Evolutionary conservation across 2,797 vertebrate genomes (phyloP), one percentile per base, ranked within the genome.

Genomic region (Enteromius treurensis): DNA sequence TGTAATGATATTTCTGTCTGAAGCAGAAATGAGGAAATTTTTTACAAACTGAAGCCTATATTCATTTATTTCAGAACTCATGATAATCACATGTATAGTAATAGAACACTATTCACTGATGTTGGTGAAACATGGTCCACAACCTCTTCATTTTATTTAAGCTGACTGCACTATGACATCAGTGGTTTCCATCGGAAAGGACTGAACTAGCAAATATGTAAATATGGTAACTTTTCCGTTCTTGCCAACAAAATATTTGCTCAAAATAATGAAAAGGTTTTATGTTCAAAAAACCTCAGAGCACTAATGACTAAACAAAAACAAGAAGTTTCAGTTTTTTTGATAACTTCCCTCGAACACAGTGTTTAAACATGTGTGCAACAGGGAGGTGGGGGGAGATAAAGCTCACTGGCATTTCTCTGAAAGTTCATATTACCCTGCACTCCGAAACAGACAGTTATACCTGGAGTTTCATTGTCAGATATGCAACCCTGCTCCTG

Each of bases 401-500:
- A 94, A 94, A 93, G 86, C 79, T 84, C 88, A 76, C 81, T 84
- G 87, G 58, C 2, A 73, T 83, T 85, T 83, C 84, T 70, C 83
- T 65, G 79, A 84, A 86, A 89, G 87, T 87, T 88, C 87, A 88
- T 85, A 86, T 74, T 73, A 81, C 84, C 69, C 85, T 89, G 53
- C 64, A 86, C 87, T 81, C 9, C 55, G 71, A 82, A 87, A 84
- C 78, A 85, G 77, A 89, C 29, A 3, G 1, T 78, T 37, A 80
- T 81, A 84, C 68, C 87, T 87, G 84, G 55, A 87, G 86, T 83
- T 87, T 23, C 64, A 40, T 81, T 69, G 74, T 47, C 85, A 91
- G 90, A 90, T 3, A 96, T 95, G 95, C 92, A 87, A 88, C 90
- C 90, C 82, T 37, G 51, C 87, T 80, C 45, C 81, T 34, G 88